phyloP scores from a whole-genome alignment of 2,113 vertebrate genomes.

The Micronycteris hirsuta region DNA sequence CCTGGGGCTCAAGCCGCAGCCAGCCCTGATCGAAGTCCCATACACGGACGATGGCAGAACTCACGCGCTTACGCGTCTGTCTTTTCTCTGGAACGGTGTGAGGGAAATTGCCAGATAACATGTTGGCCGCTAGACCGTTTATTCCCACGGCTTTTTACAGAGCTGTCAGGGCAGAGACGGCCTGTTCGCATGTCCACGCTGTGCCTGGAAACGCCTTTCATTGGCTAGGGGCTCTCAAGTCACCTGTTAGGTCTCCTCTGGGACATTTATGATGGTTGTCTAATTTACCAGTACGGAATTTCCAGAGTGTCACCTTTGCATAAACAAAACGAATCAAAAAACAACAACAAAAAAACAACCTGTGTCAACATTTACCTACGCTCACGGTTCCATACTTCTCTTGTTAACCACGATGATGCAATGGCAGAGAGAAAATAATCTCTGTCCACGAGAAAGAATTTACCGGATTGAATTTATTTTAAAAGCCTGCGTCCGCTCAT shows the following conservation, averaged over 20 bases:
- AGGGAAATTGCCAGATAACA: background rate
- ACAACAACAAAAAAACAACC: background rate
- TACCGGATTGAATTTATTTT: background rate
- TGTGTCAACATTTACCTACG: background rate
- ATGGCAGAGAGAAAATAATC: background rate
- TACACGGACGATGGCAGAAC: fast-evolving
- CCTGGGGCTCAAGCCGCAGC: no score
- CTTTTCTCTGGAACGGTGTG: background rate
- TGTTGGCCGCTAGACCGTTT: fast-evolving
- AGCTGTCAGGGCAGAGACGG: fast-evolving
- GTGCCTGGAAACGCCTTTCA: background rate
- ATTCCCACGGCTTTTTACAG: fast-evolving
- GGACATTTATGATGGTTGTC: background rate
- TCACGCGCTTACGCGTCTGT: fast-evolving
- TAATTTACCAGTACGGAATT: background rate
- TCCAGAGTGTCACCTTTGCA: background rate
- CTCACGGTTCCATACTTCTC: background rate
- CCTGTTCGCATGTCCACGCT: fast-evolving
- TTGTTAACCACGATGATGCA: no score
- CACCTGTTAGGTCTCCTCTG: background rate
- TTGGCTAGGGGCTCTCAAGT: background rate
- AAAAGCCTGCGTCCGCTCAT: background rate
- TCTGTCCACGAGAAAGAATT: background rate
- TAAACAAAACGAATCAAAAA: background rate
- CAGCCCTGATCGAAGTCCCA: fast-evolving